phyloP scores from a whole-genome alignment of 1,140 invertebrate genomes.

The Ericerus pela region DNA sequence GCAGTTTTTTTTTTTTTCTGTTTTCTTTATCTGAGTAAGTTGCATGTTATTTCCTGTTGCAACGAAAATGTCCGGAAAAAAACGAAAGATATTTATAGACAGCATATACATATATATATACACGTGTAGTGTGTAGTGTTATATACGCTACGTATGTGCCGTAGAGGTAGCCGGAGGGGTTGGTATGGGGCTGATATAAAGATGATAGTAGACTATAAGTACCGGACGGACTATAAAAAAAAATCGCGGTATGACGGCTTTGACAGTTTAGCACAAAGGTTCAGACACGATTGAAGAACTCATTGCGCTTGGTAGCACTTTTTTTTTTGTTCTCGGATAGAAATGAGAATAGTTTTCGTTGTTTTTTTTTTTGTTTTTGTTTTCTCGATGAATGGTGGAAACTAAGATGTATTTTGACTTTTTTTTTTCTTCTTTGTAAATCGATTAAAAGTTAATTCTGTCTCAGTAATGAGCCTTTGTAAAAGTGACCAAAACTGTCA shows the following conservation, averaged over 20 bases:
- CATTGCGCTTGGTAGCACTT: neutral
- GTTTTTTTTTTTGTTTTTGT: constrained; percentile 3
- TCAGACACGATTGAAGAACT: neutral
- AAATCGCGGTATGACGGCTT: neutral
- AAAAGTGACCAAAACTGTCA: no score
- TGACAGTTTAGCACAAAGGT: neutral
- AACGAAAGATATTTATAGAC: constrained; percentile 11
- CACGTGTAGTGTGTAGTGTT: no score
- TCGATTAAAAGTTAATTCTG: no score
- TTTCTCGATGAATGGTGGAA: no score
- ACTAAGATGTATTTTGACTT: no score
- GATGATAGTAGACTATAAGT: neutral
- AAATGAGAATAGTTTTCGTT: neutral
- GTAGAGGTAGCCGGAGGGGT: neutral
- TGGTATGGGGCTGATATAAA: neutral
- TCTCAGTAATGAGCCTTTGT: no score
- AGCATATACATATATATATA: no score
- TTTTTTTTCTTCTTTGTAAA: no score
- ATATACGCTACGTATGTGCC: no score
- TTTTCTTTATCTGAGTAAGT: neutral
- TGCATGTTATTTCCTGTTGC: neutral
- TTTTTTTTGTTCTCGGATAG: neutral
- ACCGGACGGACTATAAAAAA: constrained; percentile 4
- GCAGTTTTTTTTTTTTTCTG: no score
- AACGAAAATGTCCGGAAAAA: constrained; percentile 8